These are phyloP conservation scores for Thamnophis elegans DNA, from an alignment of 2,797 vertebrate species.

Conservation along the genomic window DNA sequence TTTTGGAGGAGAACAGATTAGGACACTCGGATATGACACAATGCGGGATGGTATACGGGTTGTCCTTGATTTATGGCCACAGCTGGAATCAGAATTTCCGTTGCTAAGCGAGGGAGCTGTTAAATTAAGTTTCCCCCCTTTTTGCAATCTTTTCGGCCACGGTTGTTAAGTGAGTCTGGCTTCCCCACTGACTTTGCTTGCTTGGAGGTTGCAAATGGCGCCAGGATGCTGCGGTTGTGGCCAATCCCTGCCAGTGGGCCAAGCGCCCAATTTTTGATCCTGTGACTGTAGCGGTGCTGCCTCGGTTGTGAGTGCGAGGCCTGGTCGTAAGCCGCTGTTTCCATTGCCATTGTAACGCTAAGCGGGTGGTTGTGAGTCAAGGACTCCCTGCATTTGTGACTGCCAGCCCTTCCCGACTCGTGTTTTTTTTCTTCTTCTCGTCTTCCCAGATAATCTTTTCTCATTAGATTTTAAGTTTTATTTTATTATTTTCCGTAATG, in stretches of 20 bases:
- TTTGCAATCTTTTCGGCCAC: background rate
- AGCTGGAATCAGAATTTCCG: background rate
- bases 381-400: background rate
- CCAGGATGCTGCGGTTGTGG: background rate
- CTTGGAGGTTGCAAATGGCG: background rate
- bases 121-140: background rate
- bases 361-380: background rate
- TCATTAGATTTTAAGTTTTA: background rate
- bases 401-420: background rate
- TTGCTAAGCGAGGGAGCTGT: background rate
- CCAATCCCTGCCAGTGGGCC: background rate
- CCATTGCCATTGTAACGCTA: background rate
- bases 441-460: slow-evolving; percentile 5
- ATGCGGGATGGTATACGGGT: too few relatives aligned
- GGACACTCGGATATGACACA: background rate
- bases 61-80: background rate
- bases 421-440: background rate
- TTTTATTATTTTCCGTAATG: background rate
- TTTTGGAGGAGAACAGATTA: background rate
- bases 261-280: background rate
- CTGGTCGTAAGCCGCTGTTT: background rate
- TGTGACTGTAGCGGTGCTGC: background rate
- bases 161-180: background rate
- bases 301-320: background rate
- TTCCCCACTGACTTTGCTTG: background rate